Percentiles rank a stretch among this genome's conserved stretches.
These are phyloP conservation scores for Apistogramma diplotaenia DNA, from an alignment of 2,113 vertebrate species.

Conservation along the genomic window DNA sequence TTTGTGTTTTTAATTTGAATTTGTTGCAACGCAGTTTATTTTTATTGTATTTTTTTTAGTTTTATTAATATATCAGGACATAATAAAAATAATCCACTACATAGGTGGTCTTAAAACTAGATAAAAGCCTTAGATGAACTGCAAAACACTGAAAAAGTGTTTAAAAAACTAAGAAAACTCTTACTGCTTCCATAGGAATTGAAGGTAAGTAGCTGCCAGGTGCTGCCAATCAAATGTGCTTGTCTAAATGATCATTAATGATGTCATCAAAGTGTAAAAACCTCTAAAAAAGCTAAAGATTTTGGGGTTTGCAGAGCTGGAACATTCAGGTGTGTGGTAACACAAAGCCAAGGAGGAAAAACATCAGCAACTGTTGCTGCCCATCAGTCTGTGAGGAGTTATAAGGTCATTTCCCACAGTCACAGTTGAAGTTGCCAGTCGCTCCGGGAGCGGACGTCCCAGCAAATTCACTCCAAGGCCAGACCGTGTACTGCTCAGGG, in stretches of 20 bases:
- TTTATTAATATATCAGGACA: background rate
- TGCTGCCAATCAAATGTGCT: background rate
- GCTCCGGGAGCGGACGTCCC: no score
- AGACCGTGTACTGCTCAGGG: no score
- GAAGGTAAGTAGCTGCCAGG: background rate
- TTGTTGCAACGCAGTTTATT: no score
- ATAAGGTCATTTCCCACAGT: background rate
- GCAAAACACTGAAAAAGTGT: background rate
- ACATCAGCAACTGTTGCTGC: background rate
- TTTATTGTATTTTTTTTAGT: background rate
- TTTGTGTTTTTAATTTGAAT: background rate
- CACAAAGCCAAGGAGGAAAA: background rate
- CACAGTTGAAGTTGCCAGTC: no score
- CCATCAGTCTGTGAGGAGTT: background rate
- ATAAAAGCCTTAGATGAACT: background rate
- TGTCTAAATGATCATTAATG: background rate
- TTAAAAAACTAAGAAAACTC: no score
- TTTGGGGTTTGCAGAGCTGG: background rate
- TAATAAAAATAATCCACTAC: background rate
- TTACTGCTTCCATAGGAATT: no score
- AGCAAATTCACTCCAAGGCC: no score
- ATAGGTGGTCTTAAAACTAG: background rate
- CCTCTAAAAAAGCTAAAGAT: background rate
- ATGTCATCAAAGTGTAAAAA: background rate
- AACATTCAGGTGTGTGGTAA: background rate